Base-by-base conservation (phyloP, 2,888 invertebrate genomes). In the Cybosia mesomella region DNA sequence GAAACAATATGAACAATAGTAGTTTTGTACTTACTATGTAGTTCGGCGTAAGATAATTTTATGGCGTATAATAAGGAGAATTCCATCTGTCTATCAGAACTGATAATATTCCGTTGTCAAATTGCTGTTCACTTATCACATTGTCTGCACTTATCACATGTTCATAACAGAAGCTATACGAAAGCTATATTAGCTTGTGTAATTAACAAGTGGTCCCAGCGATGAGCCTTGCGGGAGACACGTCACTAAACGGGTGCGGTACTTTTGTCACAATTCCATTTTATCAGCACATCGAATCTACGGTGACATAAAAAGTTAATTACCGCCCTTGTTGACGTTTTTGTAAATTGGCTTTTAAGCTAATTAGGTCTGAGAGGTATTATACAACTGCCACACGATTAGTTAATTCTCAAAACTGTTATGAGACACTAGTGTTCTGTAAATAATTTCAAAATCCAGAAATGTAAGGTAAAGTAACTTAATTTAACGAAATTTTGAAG, bases 301-400 rank as follows among this genome's bases (percentile, higher is more conserved):
- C 78, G 76, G 78, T 80, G 81, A 76, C 85, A 83, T 84, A 82
- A 83, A 83, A 79, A 72, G 75, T 80, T 84, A 88, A 87, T 89
- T 86, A 83, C 77, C 68, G 68, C 75, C 74, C 74, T 66, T 76
- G 78, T 76, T 76, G 64, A 73, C 68, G 60, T 11, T 73, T 75
- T 67, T 72, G 73, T 76, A 77, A 68, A 75, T 67, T 67, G 63
- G 83, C 87, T 89, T 87, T 88, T 86, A 86, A 80, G 76, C 70
- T 88, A 87, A 89, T 87, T 80, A 70, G 70, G 70, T 76, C 68
- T 61, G 67, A 77, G 72, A 68, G 71, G 54, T 73, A 71, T 71
- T 64, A 68, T 67, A 49, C 79, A 59, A 69, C 66, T 76, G 75
- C 82, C 77, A 60, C 79, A 76, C 24, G 79, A 74, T 70, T 75